Base-by-base conservation (phyloP, 2,797 vertebrate genomes). In the Karalla daura region DNA sequence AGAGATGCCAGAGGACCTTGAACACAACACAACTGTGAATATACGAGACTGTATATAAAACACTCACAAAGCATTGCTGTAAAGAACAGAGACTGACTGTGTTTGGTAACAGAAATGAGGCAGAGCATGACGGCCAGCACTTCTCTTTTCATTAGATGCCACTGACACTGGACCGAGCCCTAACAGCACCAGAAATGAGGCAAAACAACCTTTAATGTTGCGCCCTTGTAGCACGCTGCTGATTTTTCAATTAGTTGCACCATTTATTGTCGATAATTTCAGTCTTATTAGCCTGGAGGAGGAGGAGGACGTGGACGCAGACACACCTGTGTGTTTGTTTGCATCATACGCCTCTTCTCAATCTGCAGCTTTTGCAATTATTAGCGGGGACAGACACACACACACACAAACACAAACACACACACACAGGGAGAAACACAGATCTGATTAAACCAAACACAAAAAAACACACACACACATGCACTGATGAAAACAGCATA, bases 141-240 rank as follows among this genome's bases (percentile, higher is more conserved):
- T 1, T 18, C 21, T 45, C 17, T 30, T 62, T n/a, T 30, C 24
- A 45, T 61, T 30, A 50, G 58, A 17, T 54, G 61, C 18, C 37
- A 65, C n/a, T 37, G 32, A 27, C 49, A 23, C 35, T 1, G 20
- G 39, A 37, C 28, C 3, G 14, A 61, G 33, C 36, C 17, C 39
- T n/a, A n/a, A n/a, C n/a, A n/a, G 24, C 63, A 47, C 20, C 18
- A n/a, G 14, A 53, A 15, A 53, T 20, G 14, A 49, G 25, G 23
- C 24, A 3, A 8, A 66, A 52, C 40, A 44, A 28, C 7, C 9
- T 52, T 5, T 27, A 17, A 49, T 20, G 24, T 65, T n/a, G n/a
- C n/a, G n/a, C n/a, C n/a, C n/a, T 27, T 61, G 20, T 3, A 20
- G 2, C n/a, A 23, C 27, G 14, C 41, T 20, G 21, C 35, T 17